Percentiles rank a stretch among this genome's conserved stretches.
These are phyloP conservation scores for Drosophila leontia DNA, from an alignment of 1,140 invertebrate genomes.

Conservation along the genomic window DNA sequence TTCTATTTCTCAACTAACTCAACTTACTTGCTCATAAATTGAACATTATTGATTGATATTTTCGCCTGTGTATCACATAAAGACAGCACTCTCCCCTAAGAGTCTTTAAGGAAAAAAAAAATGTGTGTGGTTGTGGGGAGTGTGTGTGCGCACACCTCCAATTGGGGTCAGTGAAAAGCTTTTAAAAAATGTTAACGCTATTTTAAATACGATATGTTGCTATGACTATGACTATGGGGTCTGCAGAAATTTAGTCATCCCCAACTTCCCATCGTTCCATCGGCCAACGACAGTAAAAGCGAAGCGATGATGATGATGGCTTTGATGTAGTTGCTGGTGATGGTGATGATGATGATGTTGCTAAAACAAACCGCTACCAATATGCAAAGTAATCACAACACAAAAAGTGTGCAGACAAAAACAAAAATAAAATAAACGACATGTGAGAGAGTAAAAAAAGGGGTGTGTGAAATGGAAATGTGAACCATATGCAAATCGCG, in stretches of 20 bases:
- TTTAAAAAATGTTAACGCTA: slow-evolving; percentile 82
- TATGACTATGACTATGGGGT: slow-evolving; percentile 38
- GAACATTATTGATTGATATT: slow-evolving; percentile 16
- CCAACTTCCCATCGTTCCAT: slow-evolving; percentile 50
- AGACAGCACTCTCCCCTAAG: slow-evolving; percentile 24
- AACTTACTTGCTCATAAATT: slow-evolving; percentile 18
- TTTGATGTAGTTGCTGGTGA: slow-evolving; percentile 43
- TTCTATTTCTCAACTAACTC: background rate
- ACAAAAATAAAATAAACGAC: slow-evolving; percentile 39
- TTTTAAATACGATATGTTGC: slow-evolving; percentile 79
- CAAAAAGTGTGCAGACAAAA: slow-evolving; percentile 33
- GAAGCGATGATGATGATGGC: slow-evolving; percentile 37
- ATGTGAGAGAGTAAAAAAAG: slow-evolving; percentile 60
- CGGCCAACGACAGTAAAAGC: slow-evolving; percentile 79
- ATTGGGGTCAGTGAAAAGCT: slow-evolving; percentile 84
- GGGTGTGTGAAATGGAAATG: slow-evolving; percentile 78
- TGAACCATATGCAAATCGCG: slow-evolving; percentile 76
- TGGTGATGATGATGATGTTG: slow-evolving; percentile 55
- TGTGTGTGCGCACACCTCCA: slow-evolving; percentile 53
- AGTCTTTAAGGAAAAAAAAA: slow-evolving; percentile 31
- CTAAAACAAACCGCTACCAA: slow-evolving; percentile 65
- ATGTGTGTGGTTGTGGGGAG: slow-evolving; percentile 41
- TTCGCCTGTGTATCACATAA: slow-evolving; percentile 27
- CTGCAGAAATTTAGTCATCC: slow-evolving; percentile 72
- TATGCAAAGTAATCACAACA: slow-evolving; percentile 75